Conservation (phyloP, 2,888 invertebrate genomes). For the Polyploca ridens region DNA sequence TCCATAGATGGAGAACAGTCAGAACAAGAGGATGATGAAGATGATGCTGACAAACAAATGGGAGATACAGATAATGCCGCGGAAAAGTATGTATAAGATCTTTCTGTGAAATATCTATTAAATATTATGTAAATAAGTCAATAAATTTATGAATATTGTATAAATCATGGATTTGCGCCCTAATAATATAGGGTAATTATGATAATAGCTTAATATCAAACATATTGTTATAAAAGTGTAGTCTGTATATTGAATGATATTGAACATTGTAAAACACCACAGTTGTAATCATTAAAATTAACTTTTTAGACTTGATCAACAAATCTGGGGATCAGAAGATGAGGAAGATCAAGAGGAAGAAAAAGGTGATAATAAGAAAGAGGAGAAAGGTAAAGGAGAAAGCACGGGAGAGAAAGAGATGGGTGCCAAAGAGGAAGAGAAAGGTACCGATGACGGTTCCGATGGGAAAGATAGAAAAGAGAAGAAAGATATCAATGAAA, state of each 20-base stretch:
- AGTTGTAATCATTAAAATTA: neutral
- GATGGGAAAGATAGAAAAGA: slow-evolving; percentile 83
- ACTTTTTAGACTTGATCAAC: slow-evolving; percentile 85
- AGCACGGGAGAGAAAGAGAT: slow-evolving; percentile 88
- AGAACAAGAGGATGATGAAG: slow-evolving; percentile 87
- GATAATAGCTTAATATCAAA: too few relatives aligned
- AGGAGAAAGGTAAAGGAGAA: slow-evolving; percentile 86
- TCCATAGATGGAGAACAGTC: slow-evolving; percentile 83
- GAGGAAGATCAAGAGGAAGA: slow-evolving; percentile 87
- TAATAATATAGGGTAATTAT: too few relatives aligned
- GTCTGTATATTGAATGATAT: too few relatives aligned
- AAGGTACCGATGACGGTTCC: slow-evolving; percentile 81
- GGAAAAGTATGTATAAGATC: slow-evolving; percentile 84
- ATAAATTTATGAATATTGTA: too few relatives aligned
- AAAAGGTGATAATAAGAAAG: slow-evolving; percentile 82
- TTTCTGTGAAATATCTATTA: neutral
- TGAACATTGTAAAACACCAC: neutral
- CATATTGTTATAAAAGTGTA: too few relatives aligned
- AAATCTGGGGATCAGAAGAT: slow-evolving; percentile 94
- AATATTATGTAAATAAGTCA: too few relatives aligned
- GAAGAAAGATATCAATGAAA: slow-evolving; percentile 91
- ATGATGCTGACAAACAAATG: slow-evolving; percentile 97
- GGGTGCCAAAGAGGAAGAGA: slow-evolving; percentile 88
- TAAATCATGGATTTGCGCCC: too few relatives aligned
- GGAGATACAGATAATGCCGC: slow-evolving; percentile 96